These are phyloP conservation scores for Indicator maculatus DNA, from an alignment of 2,113 vertebrate genomes.

Conservation along the genomic window DNA sequence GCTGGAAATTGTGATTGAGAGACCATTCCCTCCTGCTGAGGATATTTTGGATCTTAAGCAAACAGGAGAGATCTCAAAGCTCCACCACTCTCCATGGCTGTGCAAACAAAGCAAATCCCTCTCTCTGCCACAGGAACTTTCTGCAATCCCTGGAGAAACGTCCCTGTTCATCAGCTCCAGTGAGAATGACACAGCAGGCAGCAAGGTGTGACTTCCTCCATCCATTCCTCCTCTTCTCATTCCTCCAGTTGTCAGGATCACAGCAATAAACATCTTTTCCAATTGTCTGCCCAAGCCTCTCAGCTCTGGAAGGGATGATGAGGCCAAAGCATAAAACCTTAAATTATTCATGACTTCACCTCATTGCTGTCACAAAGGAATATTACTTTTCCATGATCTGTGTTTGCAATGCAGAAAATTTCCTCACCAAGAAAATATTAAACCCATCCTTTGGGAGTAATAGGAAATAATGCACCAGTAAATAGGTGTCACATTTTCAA, in stretches of 20 bases:
- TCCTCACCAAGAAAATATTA: background rate
- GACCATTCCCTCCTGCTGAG: background rate
- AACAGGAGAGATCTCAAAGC: background rate
- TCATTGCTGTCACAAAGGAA: conserved; percentile 25
- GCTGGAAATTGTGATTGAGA: background rate
- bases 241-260: background rate
- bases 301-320: conserved; percentile 14
- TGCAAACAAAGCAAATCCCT: background rate
- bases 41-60: background rate
- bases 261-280: background rate
- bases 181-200: background rate
- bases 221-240: background rate
- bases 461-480: background rate
- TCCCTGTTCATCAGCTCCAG: background rate
- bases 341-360: conserved; percentile 56
- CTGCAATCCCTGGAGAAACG: background rate
- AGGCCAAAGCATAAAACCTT: conserved; percentile 35
- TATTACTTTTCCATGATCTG: conserved; percentile 43
- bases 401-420: conserved; percentile 16
- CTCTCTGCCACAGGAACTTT: background rate
- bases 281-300: background rate
- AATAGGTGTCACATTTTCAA: conserved; percentile 48
- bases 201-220: background rate
- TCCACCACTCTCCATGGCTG: background rate
- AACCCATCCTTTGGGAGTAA: background rate